Percentiles rank a stretch among this genome's conserved stretches.
phyloP scores from a whole-genome alignment of 2,113 vertebrate species.

The Chitala chitala region DNA sequence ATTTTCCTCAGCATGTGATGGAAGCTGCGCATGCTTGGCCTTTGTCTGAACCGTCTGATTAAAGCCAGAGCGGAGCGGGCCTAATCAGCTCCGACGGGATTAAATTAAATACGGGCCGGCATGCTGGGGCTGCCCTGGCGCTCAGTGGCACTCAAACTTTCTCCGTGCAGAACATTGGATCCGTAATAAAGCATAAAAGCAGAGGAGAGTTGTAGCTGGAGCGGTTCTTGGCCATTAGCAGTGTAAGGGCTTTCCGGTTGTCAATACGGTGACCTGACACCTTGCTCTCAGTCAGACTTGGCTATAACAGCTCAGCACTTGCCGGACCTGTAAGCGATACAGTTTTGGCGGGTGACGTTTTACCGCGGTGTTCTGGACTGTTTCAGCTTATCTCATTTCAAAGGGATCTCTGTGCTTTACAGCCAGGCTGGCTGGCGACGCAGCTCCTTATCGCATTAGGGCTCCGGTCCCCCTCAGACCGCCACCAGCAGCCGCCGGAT shows the following conservation, averaged over 20 bases:
- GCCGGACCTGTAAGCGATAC: too few relatives aligned
- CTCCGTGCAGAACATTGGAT: neutral
- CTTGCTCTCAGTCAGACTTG: too few relatives aligned
- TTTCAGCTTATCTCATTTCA: neutral
- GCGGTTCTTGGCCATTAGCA: too few relatives aligned
- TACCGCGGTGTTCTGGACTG: neutral
- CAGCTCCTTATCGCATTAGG: neutral
- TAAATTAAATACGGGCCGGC: conserved; percentile 16
- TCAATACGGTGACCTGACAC: too few relatives aligned
- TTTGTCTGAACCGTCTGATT: conserved; percentile 16
- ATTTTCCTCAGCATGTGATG: conserved; percentile 19
- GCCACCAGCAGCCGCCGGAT: neutral
- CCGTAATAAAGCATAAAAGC: too few relatives aligned
- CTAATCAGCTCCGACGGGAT: conserved; percentile 7
- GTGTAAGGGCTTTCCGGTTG: too few relatives aligned
- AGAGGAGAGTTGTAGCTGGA: too few relatives aligned
- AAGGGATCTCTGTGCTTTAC: neutral
- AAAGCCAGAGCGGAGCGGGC: neutral
- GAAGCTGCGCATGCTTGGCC: conserved; percentile 7
- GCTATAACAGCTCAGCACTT: too few relatives aligned
- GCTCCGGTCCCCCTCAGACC: conserved; percentile 10
- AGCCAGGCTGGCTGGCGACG: neutral
- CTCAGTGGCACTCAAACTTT: neutral
- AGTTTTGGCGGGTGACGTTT: too few relatives aligned
- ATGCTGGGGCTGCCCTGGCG: neutral